Conservation (phyloP, 2,113 vertebrate genomes). For the Neotragus moschatus region DNA sequence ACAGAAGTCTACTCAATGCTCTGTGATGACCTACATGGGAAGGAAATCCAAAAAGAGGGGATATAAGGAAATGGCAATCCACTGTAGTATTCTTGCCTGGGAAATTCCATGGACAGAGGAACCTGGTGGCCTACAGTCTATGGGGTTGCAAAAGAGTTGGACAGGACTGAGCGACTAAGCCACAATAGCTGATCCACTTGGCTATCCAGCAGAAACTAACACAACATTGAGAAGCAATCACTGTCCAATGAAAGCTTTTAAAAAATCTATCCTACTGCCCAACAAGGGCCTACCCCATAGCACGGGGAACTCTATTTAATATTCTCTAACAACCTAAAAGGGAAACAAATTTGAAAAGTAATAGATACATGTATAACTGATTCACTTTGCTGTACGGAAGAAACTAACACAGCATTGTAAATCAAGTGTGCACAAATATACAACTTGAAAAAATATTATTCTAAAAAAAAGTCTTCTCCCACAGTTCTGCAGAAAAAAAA, state of each 20-base stretch:
- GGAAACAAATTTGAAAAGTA: background rate
- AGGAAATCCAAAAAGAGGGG: background rate
- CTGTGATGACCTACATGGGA: background rate
- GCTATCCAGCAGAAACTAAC: background rate
- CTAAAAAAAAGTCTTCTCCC: background rate
- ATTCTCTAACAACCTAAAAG: background rate
- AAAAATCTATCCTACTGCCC: background rate
- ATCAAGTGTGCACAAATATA: background rate
- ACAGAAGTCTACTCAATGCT: background rate
- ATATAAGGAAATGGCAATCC: background rate
- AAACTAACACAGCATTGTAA: background rate
- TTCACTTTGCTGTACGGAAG: background rate
- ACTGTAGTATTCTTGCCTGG: background rate
- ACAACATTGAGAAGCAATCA: background rate
- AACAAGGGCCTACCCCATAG: background rate
- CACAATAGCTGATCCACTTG: background rate
- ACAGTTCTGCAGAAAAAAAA: background rate
- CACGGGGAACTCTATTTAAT: background rate
- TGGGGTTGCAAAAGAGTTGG: background rate
- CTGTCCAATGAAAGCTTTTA: background rate
- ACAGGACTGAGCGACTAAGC: background rate
- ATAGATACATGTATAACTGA: background rate
- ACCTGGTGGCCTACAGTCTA: background rate
- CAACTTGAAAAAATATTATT: background rate
- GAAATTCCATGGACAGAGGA: background rate